These are phyloP conservation scores for Alcis repandata DNA, from an alignment of 2,888 invertebrate genomes.

Conservation along the genomic window DNA sequence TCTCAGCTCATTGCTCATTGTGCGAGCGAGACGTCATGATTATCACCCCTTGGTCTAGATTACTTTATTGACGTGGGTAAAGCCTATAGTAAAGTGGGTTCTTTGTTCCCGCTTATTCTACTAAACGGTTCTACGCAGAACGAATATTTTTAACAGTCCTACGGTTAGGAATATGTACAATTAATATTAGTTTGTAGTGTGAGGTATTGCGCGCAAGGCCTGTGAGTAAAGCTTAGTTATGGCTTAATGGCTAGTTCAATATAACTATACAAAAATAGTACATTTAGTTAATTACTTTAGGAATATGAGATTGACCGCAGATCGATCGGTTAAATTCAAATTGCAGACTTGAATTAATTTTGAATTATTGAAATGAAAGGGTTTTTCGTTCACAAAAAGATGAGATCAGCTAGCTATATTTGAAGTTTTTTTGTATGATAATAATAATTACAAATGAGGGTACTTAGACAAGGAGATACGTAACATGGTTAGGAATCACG, in stretches of 20 bases:
- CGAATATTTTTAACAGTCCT: background rate
- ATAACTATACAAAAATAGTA: constrained; percentile 56
- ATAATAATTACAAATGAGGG: too few species aligned
- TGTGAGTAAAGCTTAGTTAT: constrained; percentile 61
- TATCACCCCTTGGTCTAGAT: too few species aligned
- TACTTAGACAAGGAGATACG: too few species aligned
- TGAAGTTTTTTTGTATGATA: too few species aligned
- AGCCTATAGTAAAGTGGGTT: too few species aligned
- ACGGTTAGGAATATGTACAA: constrained; percentile 2
- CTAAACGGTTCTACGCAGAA: too few species aligned
- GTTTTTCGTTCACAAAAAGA: background rate
- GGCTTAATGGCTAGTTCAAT: constrained; percentile 56
- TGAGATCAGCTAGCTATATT: too few species aligned
- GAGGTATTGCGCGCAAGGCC: constrained; percentile 69
- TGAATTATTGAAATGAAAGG: background rate
- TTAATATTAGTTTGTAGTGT: constrained; percentile 49
- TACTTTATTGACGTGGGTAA: too few species aligned
- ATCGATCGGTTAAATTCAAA: constrained; percentile 36
- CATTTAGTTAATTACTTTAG: constrained; percentile 45
- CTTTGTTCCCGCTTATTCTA: too few species aligned
- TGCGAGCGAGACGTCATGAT: too few species aligned
- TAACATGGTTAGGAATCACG: too few species aligned
- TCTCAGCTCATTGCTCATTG: too few species aligned
- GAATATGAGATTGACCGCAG: constrained; percentile 55
- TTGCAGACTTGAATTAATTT: constrained; percentile 2